Base-by-base conservation (phyloP, 2,797 vertebrate species). In the Orientallactaga sibirica region DNA sequence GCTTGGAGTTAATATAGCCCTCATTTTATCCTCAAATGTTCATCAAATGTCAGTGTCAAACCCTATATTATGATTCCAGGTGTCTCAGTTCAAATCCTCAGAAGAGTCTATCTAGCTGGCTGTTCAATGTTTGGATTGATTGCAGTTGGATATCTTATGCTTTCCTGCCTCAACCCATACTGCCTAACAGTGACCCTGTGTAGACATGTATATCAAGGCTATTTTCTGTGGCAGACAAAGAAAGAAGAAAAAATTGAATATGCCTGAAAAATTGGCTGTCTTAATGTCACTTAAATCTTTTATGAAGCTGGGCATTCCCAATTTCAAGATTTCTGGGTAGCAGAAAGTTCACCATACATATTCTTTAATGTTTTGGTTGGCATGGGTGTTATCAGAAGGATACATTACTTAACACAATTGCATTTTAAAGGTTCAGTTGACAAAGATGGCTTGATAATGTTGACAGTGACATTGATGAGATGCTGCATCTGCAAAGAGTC, bases 301-400 rank as follows among this genome's bases (percentile, higher is more conserved):
- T 79, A 78, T 85, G 76, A 85, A 84, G 27, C 52, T 66, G 27
- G 91, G 74, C 29, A 84, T 84, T 91, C 24, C 73, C 88, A 84
- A 81, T 86, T 62, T 81, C 27, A 66, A 5, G 80, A 48, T 2
- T 48, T 10, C 33, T 12, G 2, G 14, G 71, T 75, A 75, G 25
- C 67, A 68, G n/a, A 78, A 92, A 73, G 62, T 62, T 90, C 43
- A 86, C 16, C 20, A 10, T 55, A 43, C n/a, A 48, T 33, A 37
- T 4, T 78, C 62, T 88, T 80, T 24, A 41, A 3, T 92, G 12
- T 79, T 76, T 82, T 77, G 66, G 48, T 86, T 79, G 58, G 9
- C 25, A n/a, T 43, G 12, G 25, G 24, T 92, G 62, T 33, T 80
- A 43, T 78, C 8, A 52, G 7, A 89, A 87, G 24, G 52, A 9